Conservation (phyloP, 2,888 invertebrate genomes). For the Phengaris arion region DNA sequence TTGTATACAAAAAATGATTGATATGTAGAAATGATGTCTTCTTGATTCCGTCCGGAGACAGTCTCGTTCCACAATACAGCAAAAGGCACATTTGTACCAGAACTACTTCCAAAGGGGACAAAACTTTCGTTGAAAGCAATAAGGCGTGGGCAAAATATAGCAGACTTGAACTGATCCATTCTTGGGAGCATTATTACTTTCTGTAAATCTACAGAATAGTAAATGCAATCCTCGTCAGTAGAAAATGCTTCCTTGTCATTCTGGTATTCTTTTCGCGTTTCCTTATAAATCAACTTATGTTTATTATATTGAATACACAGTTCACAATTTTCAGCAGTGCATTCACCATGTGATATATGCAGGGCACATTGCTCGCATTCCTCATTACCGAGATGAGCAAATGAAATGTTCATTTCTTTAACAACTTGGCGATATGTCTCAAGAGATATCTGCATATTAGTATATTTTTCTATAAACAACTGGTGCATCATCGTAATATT, state of each 20-base stretch:
- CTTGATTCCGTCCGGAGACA: slow-evolving; percentile 20
- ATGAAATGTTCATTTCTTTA: slow-evolving; percentile 25
- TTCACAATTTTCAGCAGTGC: slow-evolving; percentile 7
- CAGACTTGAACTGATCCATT: slow-evolving; percentile 10
- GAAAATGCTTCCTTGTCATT: slow-evolving; percentile 3
- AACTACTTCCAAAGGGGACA: slow-evolving; percentile 1
- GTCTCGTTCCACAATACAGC: slow-evolving; percentile 15
- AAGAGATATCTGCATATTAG: no score
- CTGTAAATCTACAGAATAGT: slow-evolving; percentile 24
- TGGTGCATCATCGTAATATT: no score
- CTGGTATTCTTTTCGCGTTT: slow-evolving; percentile 3
- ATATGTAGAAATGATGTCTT: slow-evolving; percentile 14
- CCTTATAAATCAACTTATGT: not conserved
- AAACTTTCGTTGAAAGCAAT: slow-evolving; percentile 22
- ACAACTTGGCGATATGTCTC: not conserved
- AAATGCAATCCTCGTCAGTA: not conserved
- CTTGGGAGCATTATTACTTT: slow-evolving; percentile 23
- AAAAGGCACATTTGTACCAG: slow-evolving; percentile 12
- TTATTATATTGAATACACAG: not conserved
- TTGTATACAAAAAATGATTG: slow-evolving; percentile 9
- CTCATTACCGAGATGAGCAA: slow-evolving; percentile 3
- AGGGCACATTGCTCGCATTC: slow-evolving; percentile 14
- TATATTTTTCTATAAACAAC: no score
- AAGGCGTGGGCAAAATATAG: not conserved
- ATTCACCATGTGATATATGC: slow-evolving; percentile 7